Percentiles rank a stretch among this genome's conserved stretches.
Evolutionary conservation across 2,113 vertebrate species (phyloP).

Genomic region (Caranx ignobilis): DNA sequence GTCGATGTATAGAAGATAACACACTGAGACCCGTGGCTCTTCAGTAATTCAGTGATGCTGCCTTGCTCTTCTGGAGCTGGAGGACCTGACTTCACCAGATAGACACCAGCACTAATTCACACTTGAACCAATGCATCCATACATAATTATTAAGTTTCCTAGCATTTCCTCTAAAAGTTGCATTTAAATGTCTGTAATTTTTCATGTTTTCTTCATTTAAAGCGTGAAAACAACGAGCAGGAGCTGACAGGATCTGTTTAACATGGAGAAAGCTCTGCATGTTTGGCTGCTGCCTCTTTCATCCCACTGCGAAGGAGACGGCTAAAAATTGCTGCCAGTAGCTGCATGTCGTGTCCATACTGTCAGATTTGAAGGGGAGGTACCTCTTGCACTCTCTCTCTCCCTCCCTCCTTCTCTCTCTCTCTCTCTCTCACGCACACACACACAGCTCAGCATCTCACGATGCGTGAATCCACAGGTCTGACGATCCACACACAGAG

Average conservation of each 20-base stretch:
- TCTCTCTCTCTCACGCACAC: neutral
- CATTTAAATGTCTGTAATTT: neutral
- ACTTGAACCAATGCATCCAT: neutral
- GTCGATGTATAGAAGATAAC: too few species aligned
- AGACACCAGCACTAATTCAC: neutral
- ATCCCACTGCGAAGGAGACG: conserved; percentile 5
- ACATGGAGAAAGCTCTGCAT: conserved; percentile 4
- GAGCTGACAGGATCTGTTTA: neutral
- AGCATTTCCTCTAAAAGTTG: neutral
- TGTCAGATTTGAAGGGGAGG: conserved; percentile 35
- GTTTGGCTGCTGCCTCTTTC: conserved; percentile 4
- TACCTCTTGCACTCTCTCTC: neutral
- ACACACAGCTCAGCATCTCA: conserved; percentile 39
- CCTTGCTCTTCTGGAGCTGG: too few species aligned
- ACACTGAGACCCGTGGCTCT: too few species aligned
- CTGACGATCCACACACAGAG: conserved; percentile 46
- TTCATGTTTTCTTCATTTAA: neutral
- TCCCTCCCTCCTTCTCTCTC: neutral
- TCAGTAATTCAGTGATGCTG: too few species aligned
- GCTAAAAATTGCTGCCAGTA: conserved; percentile 30
- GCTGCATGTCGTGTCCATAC: conserved; percentile 40
- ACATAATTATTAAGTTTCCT: neutral
- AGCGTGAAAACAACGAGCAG: too few species aligned
- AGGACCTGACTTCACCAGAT: too few species aligned
- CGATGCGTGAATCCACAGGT: conserved; percentile 27